Conservation (phyloP, 2,113 vertebrate genomes). For the Puma concolor region DNA sequence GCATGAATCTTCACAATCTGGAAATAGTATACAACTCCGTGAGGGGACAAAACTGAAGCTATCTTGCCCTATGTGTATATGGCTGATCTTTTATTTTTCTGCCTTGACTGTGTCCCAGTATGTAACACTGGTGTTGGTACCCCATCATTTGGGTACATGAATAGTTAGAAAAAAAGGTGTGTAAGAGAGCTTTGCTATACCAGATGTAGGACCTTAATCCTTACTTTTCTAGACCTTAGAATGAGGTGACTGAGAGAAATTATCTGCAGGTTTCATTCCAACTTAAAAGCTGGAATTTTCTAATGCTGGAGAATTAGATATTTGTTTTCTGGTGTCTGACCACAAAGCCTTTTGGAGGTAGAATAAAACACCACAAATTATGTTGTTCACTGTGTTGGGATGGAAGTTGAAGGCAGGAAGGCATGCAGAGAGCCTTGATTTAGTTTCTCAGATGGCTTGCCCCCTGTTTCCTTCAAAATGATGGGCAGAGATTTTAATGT, state of each 20-base stretch:
- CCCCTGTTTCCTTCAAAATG: constrained; percentile 36
- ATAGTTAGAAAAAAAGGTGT: not conserved
- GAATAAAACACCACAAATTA: not conserved
- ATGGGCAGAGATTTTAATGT: constrained; percentile 57
- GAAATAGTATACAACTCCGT: not conserved
- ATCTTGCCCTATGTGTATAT: not conserved
- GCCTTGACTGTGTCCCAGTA: not conserved
- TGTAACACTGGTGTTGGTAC: not conserved
- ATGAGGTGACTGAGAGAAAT: not conserved
- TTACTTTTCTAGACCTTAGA: not conserved
- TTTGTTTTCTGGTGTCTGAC: not conserved
- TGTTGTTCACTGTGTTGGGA: not conserved
- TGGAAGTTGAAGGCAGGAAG: constrained; percentile 45
- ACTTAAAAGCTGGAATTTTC: not conserved
- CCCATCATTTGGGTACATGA: not conserved
- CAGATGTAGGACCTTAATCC: not conserved
- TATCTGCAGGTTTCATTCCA: not conserved
- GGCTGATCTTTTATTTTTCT: not conserved
- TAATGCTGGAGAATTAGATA: not conserved
- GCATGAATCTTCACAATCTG: not conserved
- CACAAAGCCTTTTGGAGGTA: constrained; percentile 45
- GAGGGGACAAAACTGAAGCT: not conserved
- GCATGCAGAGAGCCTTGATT: not conserved
- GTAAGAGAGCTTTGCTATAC: not conserved
- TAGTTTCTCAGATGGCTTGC: constrained; percentile 4